Conservation (phyloP, 2,113 vertebrate genomes). For the Platycercus adscitus region DNA sequence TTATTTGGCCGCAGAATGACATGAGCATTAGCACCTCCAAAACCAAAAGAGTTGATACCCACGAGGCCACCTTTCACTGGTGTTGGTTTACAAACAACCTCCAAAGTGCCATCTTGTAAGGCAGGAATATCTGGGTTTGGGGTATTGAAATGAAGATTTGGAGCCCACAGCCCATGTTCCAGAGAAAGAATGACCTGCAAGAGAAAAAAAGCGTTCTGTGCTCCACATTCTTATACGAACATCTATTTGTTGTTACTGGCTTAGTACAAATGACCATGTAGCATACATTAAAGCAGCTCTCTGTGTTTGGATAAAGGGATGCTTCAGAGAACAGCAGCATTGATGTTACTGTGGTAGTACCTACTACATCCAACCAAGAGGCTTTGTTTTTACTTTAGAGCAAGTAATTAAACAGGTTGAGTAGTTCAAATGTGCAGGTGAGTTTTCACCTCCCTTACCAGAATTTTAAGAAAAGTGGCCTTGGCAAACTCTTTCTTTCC, state of each 20-base stretch:
- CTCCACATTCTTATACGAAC: background rate
- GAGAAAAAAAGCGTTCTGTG: background rate
- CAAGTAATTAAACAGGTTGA: background rate
- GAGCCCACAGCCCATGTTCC: conserved; percentile 90
- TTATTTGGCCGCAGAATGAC: conserved; percentile 84
- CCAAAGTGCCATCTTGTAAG: conserved; percentile 80
- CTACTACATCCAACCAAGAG: background rate
- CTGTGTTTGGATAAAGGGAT: background rate
- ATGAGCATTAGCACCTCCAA: conserved; percentile 94
- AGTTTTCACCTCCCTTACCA: background rate
- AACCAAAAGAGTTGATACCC: conserved; percentile 93
- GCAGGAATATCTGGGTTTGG: conserved; percentile 90
- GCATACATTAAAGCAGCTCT: background rate
- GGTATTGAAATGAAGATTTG: conserved; percentile 88
- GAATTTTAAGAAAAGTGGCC: background rate
- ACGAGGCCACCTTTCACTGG: conserved; percentile 87
- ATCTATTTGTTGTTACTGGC: background rate
- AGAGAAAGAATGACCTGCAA: conserved; percentile 88
- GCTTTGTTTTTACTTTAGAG: background rate
- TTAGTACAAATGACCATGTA: background rate
- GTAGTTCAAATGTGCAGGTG: background rate
- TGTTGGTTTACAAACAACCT: conserved; percentile 83
- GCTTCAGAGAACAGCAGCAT: background rate
- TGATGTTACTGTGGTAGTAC: background rate
- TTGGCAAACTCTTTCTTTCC: background rate